A percentile compares a stretch with the other conserved stretches of the same genome.
Evolutionary conservation across 2,888 invertebrate genomes (phyloP).

Genomic region (Bellardia pandia): DNA sequence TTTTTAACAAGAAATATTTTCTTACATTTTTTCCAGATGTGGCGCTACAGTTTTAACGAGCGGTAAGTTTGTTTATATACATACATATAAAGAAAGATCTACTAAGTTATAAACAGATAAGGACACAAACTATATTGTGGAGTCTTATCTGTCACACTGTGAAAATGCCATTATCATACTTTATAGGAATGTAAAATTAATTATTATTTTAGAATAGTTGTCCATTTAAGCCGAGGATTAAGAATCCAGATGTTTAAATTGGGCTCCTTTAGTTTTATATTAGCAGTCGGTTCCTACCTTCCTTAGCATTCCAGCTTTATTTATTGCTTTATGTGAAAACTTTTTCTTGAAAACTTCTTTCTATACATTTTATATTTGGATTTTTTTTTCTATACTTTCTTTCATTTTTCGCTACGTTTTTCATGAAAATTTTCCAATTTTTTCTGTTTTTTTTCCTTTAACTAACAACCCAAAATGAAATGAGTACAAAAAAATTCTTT

Average conservation of each 20-base stretch:
- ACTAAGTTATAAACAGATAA: too few relatives aligned
- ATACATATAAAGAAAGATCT: neutral
- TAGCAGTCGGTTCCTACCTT: neutral
- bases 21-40: conserved; percentile 56
- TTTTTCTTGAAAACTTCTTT: conserved; percentile 39
- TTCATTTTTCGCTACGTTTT: conserved; percentile 81
- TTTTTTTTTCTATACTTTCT: conserved; percentile 70
- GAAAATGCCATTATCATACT: too few relatives aligned
- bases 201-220: too few relatives aligned
- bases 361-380: conserved; percentile 49
- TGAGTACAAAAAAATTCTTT: conserved; percentile 61
- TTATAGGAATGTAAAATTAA: too few relatives aligned
- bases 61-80: neutral
- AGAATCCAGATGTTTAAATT: too few relatives aligned
- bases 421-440: conserved; percentile 77
- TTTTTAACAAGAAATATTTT: conserved; percentile 69
- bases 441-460: conserved; percentile 68
- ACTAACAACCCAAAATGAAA: conserved; percentile 37
- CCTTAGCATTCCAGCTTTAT: neutral
- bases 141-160: too few relatives aligned
- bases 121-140: too few relatives aligned
- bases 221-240: too few relatives aligned
- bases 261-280: neutral
- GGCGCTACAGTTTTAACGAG: conserved; percentile 32
- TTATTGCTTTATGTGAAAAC: conserved; percentile 26